A percentile compares a stretch with the other conserved stretches of the same genome.
Evolutionary conservation across 1,140 invertebrate species (phyloP).

Genomic region (Nasonia longicornis): DNA sequence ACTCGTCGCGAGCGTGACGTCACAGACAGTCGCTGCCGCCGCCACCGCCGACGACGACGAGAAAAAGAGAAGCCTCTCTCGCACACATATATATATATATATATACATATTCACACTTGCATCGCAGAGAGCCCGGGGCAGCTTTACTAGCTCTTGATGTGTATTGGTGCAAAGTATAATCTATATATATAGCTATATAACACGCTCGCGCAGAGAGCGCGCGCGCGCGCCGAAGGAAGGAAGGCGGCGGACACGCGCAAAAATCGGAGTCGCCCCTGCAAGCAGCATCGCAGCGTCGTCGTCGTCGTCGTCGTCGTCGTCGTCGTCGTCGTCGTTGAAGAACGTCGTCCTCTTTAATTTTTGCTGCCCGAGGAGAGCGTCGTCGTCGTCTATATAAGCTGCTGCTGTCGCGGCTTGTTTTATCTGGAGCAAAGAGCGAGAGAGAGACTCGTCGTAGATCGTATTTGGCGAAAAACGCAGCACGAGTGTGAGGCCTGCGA

Average conservation of each 20-base stretch:
- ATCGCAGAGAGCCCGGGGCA: no score
- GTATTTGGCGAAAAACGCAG: constrained; percentile 1
- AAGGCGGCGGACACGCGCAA: neutral
- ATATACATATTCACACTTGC: no score
- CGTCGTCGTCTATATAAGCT: neutral
- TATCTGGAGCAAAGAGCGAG: constrained; percentile 2
- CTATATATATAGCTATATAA: neutral
- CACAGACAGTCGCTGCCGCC: constrained; percentile 48
- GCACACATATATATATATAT: no score
- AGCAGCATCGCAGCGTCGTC: neutral
- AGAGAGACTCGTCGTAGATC: neutral
- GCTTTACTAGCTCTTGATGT: neutral
- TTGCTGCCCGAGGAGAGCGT: neutral
- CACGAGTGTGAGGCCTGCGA: neutral
- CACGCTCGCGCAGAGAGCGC: neutral
- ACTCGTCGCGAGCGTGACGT: constrained; percentile 57
- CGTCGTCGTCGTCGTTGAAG: neutral
- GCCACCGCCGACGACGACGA: constrained; percentile 53
- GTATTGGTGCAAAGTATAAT: neutral
- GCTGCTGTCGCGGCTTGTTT: neutral
- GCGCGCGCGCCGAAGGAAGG: neutral
- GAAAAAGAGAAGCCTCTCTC: neutral
- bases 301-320: neutral
- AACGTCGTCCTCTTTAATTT: neutral
- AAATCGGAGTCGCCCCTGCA: neutral